Conservation (phyloP, 2,888 invertebrate species). For the Amblyjoppa proteus region DNA sequence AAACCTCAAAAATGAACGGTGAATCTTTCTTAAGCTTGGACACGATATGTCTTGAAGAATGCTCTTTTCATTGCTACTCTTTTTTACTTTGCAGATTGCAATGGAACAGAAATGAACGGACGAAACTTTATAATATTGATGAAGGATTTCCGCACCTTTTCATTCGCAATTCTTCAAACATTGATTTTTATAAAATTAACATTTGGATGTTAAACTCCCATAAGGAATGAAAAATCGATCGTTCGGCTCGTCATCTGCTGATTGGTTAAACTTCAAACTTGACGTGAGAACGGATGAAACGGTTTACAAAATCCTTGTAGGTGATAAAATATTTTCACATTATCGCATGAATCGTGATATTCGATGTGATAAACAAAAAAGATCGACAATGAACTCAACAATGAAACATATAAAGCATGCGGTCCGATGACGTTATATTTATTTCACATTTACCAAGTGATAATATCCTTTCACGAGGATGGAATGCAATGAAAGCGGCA, state of each 20-base stretch:
- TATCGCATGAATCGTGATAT: not conserved
- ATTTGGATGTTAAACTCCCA: no score
- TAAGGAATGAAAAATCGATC: not conserved
- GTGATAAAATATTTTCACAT: not conserved
- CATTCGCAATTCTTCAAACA: not conserved
- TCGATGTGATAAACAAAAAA: not conserved
- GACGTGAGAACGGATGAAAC: not conserved
- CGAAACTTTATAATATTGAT: no score
- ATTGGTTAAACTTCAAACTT: not conserved
- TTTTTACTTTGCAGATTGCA: no score
- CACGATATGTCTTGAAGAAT: no score
- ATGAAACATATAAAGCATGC: not conserved
- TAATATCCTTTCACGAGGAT: slow-evolving; percentile 11
- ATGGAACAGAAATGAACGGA: no score
- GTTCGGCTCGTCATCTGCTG: not conserved
- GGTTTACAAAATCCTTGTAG: not conserved
- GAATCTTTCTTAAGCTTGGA: no score
- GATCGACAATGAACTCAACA: not conserved
- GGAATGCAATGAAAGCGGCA: slow-evolving; percentile 6
- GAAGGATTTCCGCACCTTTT: no score
- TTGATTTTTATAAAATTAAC: not conserved
- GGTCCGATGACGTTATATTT: not conserved
- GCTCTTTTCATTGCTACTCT: no score
- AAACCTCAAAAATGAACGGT: no score
- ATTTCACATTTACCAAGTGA: not conserved